Evolutionary conservation across 1,140 invertebrate species (phyloP).

Genomic region (Ditylenchus dipsaci): DNA sequence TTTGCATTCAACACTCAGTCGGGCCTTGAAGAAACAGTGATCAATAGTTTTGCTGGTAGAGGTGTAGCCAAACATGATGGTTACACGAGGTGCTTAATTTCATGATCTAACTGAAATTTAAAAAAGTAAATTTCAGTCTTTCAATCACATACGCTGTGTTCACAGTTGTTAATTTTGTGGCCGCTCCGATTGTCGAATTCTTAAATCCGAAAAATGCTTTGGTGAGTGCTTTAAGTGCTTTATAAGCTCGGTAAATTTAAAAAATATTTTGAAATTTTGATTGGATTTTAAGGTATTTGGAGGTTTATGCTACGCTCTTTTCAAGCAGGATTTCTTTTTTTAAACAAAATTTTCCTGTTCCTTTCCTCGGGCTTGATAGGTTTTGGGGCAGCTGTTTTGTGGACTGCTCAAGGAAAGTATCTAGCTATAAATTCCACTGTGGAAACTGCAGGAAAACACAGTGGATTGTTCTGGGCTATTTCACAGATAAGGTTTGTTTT

Average conservation of each 20-base stretch:
- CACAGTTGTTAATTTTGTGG: slow-evolving; percentile 33
- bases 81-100: slow-evolving; percentile 21
- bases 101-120: not conserved
- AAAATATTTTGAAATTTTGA: no score
- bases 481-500: slow-evolving; percentile 25
- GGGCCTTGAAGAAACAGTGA: slow-evolving; percentile 31
- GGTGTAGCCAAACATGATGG: slow-evolving; percentile 23
- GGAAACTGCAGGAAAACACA: slow-evolving; percentile 16
- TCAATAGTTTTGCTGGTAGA: slow-evolving; percentile 14
- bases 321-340: slow-evolving; percentile 30
- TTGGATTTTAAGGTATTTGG: not conserved
- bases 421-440: slow-evolving; percentile 28
- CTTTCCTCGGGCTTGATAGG: slow-evolving; percentile 28
- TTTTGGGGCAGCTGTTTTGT: slow-evolving; percentile 23
- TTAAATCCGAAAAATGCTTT: slow-evolving; percentile 23
- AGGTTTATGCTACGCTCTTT: slow-evolving; percentile 16
- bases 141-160: slow-evolving; percentile 24
- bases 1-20: slow-evolving; percentile 26
- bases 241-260: no score
- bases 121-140: slow-evolving; percentile 4
- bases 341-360: slow-evolving; percentile 33
- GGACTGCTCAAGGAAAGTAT: slow-evolving; percentile 32
- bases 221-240: no score
- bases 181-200: slow-evolving; percentile 20
- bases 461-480: slow-evolving; percentile 30